Percentiles rank a stretch among this genome's conserved stretches.
These are phyloP conservation scores for Perdita meconis DNA, from an alignment of 2,888 invertebrate genomes.

Conservation along the genomic window DNA sequence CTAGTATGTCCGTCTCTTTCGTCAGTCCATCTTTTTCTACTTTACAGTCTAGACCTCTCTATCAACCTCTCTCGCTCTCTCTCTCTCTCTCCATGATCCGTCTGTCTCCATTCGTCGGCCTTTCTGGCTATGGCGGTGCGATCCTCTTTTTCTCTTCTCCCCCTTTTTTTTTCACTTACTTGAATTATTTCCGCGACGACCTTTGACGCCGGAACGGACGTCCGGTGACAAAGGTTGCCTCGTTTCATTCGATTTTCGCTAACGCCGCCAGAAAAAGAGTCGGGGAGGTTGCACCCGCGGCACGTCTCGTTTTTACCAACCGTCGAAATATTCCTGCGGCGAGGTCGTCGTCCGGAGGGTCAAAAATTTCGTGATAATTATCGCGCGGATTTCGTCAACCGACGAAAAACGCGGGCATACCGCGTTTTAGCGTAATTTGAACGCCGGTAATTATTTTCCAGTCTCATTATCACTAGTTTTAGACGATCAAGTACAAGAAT, in stretches of 20 bases:
- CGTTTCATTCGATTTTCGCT: constrained; percentile 53
- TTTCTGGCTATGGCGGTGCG: neutral
- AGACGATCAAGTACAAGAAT: no score
- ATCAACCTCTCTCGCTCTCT: no score
- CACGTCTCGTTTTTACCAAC: neutral
- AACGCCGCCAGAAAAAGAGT: constrained; percentile 2
- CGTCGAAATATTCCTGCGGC: constrained; percentile 2
- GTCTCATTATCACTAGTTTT: no score
- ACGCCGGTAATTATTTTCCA: no score
- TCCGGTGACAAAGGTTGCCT: constrained; percentile 42
- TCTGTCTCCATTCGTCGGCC: constrained; percentile 5
- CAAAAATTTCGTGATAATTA: neutral
- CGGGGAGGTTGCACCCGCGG: neutral
- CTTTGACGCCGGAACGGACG: constrained; percentile 49
- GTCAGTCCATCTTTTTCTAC: neutral
- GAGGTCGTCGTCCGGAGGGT: neutral
- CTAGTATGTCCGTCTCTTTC: neutral
- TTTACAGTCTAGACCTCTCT: neutral
- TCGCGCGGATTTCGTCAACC: neutral
- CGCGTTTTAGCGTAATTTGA: neutral
- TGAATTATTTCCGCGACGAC: constrained; percentile 49
- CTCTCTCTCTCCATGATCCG: neutral
- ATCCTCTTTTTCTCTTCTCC: neutral
- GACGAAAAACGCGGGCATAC: neutral
- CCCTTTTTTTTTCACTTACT: constrained; percentile 39